phyloP scores from a whole-genome alignment of 2,888 invertebrate genomes.

The Synanthedon tipuliformis region DNA sequence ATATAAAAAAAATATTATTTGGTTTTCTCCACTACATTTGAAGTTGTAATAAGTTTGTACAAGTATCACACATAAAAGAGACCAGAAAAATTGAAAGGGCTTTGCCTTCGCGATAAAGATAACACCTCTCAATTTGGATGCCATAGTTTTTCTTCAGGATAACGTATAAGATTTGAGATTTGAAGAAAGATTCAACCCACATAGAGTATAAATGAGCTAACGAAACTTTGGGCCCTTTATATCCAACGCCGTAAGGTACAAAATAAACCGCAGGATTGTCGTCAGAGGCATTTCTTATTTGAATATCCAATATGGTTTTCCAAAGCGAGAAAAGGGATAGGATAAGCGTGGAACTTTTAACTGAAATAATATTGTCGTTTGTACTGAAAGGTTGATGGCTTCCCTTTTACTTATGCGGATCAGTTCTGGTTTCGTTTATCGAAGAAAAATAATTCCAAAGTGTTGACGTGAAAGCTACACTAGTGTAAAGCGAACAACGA shows the following conservation, averaged over 20 bases:
- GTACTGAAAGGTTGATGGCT: conserved; percentile 22
- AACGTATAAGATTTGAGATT: too few species aligned
- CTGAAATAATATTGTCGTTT: conserved; percentile 54
- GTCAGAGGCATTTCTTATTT: conserved; percentile 43
- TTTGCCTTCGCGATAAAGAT: too few species aligned
- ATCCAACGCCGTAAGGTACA: background rate
- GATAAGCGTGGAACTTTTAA: conserved; percentile 50
- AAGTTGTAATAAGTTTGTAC: too few species aligned
- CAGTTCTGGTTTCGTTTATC: conserved; percentile 12
- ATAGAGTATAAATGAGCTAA: too few species aligned
- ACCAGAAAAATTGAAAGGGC: too few species aligned
- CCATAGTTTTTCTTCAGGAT: too few species aligned
- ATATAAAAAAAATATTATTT: too few species aligned
- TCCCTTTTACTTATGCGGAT: conserved; percentile 10
- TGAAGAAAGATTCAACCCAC: too few species aligned
- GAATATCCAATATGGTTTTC: conserved; percentile 27
- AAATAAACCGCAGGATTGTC: background rate
- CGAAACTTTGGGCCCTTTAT: background rate
- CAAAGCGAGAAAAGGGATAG: conserved; percentile 38
- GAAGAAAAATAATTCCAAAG: background rate
- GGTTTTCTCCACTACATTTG: too few species aligned
- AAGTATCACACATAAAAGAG: too few species aligned
- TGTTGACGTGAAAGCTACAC: background rate
- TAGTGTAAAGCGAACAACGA: background rate
- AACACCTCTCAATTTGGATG: too few species aligned